These are phyloP conservation scores for Epistrophe grossulariae DNA, from an alignment of 2,888 invertebrate species.

Conservation along the genomic window DNA sequence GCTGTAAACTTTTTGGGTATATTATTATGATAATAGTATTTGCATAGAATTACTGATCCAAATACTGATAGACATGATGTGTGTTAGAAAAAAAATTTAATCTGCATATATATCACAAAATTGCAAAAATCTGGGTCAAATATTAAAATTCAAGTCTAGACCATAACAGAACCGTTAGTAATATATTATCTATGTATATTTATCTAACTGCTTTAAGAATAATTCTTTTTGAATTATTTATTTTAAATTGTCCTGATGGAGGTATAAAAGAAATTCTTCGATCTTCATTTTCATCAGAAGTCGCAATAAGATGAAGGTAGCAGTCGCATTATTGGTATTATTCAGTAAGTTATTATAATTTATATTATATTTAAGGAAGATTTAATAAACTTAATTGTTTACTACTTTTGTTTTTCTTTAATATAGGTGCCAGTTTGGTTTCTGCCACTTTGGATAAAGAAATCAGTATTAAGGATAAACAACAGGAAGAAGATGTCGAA, in stretches of 20 bases:
- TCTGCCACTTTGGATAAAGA: not conserved
- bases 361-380: too few species aligned
- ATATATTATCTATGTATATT: not conserved
- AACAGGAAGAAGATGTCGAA: not conserved
- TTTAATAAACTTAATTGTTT: not conserved
- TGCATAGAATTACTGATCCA: not conserved
- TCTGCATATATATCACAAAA: not conserved
- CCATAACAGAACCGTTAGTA: not conserved
- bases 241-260: slow-evolving; percentile 1
- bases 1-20: not conserved
- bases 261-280: not conserved
- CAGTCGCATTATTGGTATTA: not conserved
- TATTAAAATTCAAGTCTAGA: not conserved
- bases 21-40: not conserved
- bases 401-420: not conserved
- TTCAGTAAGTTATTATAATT: not conserved
- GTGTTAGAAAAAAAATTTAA: not conserved
- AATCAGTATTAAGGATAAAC: too few species aligned
- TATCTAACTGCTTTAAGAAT: not conserved
- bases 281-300: not conserved
- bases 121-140: not conserved
- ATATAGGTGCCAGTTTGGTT: slow-evolving; percentile 6
- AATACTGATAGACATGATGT: not conserved
- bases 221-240: not conserved
- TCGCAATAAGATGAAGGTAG: not conserved